Base-by-base conservation (phyloP, 2,888 invertebrate genomes). In the Andrena chrysosceles region DNA sequence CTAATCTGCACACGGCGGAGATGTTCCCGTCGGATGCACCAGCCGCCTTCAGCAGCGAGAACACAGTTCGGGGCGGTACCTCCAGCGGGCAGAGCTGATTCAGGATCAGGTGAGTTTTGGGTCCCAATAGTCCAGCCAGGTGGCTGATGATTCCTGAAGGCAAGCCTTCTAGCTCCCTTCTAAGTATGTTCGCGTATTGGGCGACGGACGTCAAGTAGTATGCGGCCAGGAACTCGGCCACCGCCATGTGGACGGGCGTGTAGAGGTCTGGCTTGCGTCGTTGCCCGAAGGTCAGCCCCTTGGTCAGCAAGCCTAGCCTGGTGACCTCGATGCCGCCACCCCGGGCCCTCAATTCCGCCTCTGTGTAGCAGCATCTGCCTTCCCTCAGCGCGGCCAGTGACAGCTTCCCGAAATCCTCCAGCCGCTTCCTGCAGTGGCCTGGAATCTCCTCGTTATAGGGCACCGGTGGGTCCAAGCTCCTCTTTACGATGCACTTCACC, bases 131-230 rank as follows among this genome's bases (percentile, higher is more conserved):
- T 1, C 95, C 95, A 1, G 95, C 94, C 83, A 95, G 94, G 80
- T 94, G 94, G 10, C 95, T 92, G 77, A 95, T 94, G 80, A 94
- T 92, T 0, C 94, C 93, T 0, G 93, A 87, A 1, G 95, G 95
- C 63, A 95, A 92, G 1, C 95, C 94, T 74, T 95, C 95, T 62
- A 95, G 92, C 90, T 95, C 95, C 13, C 95, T 93, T 26, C 95
- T 93, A 5, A 95, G 91, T 20, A 95, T 94, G 66, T 95, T 94
- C 0, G 95, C 94, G 83, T 95, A 94, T 85, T 94, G 95, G 5
- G 95, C 94, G 5, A 95, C 92, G 0, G 95, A 95, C 0, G 95
- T 94, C n/a, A 95, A 93, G 89, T 95, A 95, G 86, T 95, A 95
- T 0, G 95, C 95, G 1, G 95, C 95, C n/a, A 95, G 91, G 87